Evolutionary conservation across 2,888 invertebrate genomes (phyloP).

Genomic region (Acanthosepion pharaonis): DNA sequence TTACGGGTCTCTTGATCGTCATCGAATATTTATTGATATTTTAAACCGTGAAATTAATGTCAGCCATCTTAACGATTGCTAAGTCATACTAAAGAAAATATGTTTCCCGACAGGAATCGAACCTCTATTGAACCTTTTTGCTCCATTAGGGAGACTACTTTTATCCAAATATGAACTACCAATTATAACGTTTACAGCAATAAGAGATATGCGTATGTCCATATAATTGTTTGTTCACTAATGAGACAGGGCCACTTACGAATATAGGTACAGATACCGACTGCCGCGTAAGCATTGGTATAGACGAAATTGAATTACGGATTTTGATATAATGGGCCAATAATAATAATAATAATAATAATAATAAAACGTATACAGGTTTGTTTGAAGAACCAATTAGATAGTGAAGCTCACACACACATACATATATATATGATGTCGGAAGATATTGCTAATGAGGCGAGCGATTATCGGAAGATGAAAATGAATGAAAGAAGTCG

Average conservation of each 20-base stretch:
- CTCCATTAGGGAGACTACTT: too few relatives aligned
- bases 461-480: neutral
- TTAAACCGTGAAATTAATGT: too few relatives aligned
- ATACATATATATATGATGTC: neutral
- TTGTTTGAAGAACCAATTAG: slow-evolving; percentile 18
- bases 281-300: neutral
- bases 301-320: neutral
- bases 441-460: neutral
- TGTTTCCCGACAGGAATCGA: too few relatives aligned
- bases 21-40: too few relatives aligned
- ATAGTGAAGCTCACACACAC: neutral
- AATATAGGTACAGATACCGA: neutral
- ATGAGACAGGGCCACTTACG: neutral
- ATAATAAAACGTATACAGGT: neutral
- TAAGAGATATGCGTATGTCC: neutral
- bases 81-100: too few relatives aligned
- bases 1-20: too few relatives aligned
- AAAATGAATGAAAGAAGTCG: neutral
- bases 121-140: too few relatives aligned
- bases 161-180: too few relatives aligned
- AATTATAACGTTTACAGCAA: too few relatives aligned
- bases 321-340: neutral
- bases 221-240: neutral
- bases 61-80: too few relatives aligned
- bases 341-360: neutral